These are phyloP conservation scores for Phocides pigmalion DNA, from an alignment of 1,140 invertebrate genomes.

Conservation along the genomic window DNA sequence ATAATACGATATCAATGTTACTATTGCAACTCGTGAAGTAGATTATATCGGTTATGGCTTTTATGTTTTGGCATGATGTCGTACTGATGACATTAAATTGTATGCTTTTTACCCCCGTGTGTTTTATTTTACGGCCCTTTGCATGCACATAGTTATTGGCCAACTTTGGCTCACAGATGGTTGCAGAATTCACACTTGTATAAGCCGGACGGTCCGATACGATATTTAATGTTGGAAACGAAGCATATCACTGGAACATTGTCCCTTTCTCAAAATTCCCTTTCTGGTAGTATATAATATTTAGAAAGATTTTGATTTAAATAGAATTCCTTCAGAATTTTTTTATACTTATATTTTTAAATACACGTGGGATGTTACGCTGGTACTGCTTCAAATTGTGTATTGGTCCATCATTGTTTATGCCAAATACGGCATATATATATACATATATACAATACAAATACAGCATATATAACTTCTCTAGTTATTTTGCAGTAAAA, in stretches of 20 bases:
- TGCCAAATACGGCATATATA: no score
- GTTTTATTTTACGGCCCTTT: constrained; percentile 70
- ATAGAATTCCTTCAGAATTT: no score
- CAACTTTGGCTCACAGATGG: constrained; percentile 61
- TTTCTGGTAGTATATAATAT: no score
- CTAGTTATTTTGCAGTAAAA: no score
- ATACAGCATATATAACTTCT: no score
- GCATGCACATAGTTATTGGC: constrained; percentile 58
- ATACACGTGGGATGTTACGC: no score
- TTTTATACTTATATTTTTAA: no score
- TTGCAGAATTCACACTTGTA: constrained; percentile 70
- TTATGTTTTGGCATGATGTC: constrained; percentile 78
- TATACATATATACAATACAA: no score
- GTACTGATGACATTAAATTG: constrained; percentile 77
- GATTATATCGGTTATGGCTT: constrained; percentile 64
- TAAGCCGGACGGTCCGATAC: not conserved
- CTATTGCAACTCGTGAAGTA: constrained; percentile 54
- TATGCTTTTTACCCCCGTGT: constrained; percentile 76
- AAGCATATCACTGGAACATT: no score
- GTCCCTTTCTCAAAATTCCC: no score
- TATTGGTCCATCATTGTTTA: no score
- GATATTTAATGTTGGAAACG: not conserved
- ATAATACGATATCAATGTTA: constrained; percentile 57
- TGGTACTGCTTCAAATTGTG: no score
- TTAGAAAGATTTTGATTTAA: not conserved